Evolutionary conservation across 2,888 invertebrate species (phyloP), one percentile per base, ranked within the genome.

Genomic region (Acanthosepion lycidas): DNA sequence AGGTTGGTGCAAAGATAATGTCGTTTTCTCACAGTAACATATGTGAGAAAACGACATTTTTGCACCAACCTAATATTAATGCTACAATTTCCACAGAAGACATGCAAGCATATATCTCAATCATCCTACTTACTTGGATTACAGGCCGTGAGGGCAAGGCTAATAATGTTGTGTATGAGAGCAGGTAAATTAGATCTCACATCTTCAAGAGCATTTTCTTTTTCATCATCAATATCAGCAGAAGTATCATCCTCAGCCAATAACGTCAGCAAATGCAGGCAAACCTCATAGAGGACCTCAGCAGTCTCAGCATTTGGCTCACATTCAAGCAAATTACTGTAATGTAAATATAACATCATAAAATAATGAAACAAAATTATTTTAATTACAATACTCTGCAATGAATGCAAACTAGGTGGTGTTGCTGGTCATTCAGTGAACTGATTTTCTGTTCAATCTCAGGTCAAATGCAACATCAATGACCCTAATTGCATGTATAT

Each of bases 291-390:
- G 94, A 96, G 78, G 0, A 95, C 95, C 55, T 95, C 95, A 0
- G 96, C 96, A 92, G 96, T 95, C 94, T 96, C 95, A 8, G 95
- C 94, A 51, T 95, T 95, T 0, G 95, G 95, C 26, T 96, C 96
- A 5, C 95, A 96, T 93, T 96, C 96, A 94, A 96, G 95, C 59
- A 96, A 94, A 93, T 96, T 96, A 23, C 96, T 96, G 94, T 6
- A 53, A 91, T 42, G n/a, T 78, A 8, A 78, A 78, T n/a, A 91
- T 26, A 94, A 94, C 55, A 94, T 49, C 12, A 23, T 93, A 94
- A 59, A 78, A 28, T 94, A 12, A 94, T n/a, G 94, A 51, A 23
- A 8, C 18, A 64, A 53, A 93, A 59, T 53, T 42, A 59, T 15
- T 92, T n/a, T 28, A 28, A 92, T 49, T 9, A 28, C 93, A 48